A percentile compares a stretch with the other conserved stretches of the same genome.
Evolutionary conservation across 2,113 vertebrate species (phyloP).

Genomic region (Tautogolabrus adspersus): DNA sequence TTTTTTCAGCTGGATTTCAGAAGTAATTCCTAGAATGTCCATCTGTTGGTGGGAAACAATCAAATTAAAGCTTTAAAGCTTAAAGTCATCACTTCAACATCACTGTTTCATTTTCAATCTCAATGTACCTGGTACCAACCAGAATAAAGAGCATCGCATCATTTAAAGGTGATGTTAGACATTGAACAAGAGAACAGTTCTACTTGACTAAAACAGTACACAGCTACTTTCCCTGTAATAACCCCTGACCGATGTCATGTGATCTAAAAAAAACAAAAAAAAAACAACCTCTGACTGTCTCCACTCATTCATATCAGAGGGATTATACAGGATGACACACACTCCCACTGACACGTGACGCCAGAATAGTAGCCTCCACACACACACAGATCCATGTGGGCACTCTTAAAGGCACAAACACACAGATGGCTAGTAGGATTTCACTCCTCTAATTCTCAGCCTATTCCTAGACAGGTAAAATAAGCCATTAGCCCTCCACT

Average conservation of each 20-base stretch:
- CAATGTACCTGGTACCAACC: no score
- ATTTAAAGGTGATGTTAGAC: no score
- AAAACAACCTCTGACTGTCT: constrained; percentile 36
- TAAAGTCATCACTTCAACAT: no score
- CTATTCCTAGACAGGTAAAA: constrained; percentile 58
- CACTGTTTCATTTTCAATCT: no score
- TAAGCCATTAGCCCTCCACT: constrained; percentile 29
- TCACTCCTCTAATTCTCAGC: constrained; percentile 47
- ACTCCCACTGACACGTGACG: constrained; percentile 50
- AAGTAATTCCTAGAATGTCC: no score
- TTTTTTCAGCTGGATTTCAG: no score
- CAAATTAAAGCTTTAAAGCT: no score
- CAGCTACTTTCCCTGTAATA: constrained; percentile 23
- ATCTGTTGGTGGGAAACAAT: no score
- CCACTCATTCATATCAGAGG: constrained; percentile 68
- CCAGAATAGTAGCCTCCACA: constrained; percentile 27
- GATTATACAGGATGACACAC: constrained; percentile 66
- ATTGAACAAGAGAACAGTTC: not conserved
- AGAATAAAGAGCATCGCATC: no score
- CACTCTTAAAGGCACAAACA: constrained; percentile 3
- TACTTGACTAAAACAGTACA: not conserved
- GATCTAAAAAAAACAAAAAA: constrained; percentile 18
- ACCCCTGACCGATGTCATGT: constrained; percentile 31
- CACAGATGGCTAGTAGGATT: constrained; percentile 58
- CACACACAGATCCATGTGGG: constrained; percentile 7